Conservation (phyloP, 35 echinoderm and acorn worm genomes). For the Stichopus chloronotus region DNA sequence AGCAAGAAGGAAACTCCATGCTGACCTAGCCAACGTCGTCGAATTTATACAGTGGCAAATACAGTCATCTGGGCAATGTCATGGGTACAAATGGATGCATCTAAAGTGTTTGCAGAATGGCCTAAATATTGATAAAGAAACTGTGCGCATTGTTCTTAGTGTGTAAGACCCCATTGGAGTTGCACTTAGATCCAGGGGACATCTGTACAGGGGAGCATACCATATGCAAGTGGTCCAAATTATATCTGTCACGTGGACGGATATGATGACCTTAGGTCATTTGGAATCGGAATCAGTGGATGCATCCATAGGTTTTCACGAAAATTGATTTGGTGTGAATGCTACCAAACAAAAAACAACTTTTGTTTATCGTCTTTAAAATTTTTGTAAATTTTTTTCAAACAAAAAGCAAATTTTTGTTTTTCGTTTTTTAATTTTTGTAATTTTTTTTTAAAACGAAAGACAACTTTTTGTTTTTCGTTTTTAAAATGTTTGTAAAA, state of each 20-base stretch:
- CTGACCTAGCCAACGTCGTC: constrained; percentile 57
- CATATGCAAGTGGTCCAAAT: constrained; percentile 60
- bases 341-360: constrained; percentile 61
- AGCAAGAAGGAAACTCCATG: constrained; percentile 41
- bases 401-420: too few species aligned
- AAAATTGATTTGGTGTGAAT: constrained; percentile 68
- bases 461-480: too few species aligned
- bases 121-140: constrained; percentile 50
- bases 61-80: constrained; percentile 44
- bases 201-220: constrained; percentile 54
- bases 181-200: constrained; percentile 35
- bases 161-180: constrained; percentile 65
- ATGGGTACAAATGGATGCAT: constrained; percentile 74
- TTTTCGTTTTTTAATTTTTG: too few species aligned
- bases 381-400: too few species aligned
- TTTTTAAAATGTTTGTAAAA: too few species aligned
- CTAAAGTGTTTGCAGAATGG: constrained; percentile 60
- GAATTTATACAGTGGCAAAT: constrained; percentile 56
- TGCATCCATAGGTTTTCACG: constrained; percentile 67
- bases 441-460: too few species aligned
- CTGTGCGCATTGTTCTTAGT: constrained; percentile 45
- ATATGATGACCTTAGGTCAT: constrained; percentile 79
- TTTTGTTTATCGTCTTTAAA: too few species aligned
- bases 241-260: constrained; percentile 70
- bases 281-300: constrained; percentile 63